Evolutionary conservation across 2,888 invertebrate genomes (phyloP), one percentile per base, ranked within the genome.

Genomic region (Drosophila setosimentum): DNA sequence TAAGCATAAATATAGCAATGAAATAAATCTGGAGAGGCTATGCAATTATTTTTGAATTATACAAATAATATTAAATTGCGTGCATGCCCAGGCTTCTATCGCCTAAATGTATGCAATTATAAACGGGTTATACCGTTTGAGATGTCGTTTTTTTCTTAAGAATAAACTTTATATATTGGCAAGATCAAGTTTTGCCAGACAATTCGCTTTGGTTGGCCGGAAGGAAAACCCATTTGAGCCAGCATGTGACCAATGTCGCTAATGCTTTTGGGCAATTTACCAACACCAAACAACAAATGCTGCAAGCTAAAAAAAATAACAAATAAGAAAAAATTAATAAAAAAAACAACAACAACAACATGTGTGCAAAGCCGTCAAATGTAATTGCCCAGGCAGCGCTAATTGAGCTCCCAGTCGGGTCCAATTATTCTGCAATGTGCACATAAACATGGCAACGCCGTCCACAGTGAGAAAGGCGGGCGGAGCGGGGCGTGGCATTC

Each of bases 381-480:
- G 82, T 88, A 88, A 85, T 85, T 85, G 86, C 80, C 76, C 65
- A 61, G 82, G 72, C 83, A 66, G 59, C 78, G 85, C 87, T 83
- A 88, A 88, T 86, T 79, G 79, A 86, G 86, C 77, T 80, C 76
- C 75, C 84, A 86, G 87, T 85, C 83, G 83, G 68, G 71, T 73
- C 83, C 83, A 87, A 87, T 87, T 87, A 89, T 89, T 87, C 83
- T 85, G 83, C 87, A 86, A 87, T 87, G 84, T 80, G 82, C 72
- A 77, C 71, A 74, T 53, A 80, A 73, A 66, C 76, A 68, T 72
- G 71, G 73, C 71, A 71, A 42, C 42, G 73, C 40, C 35, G 54
- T 54, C 53, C 54, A 62, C 58, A 50, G 73, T 76, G 82, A 68
- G 78, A 82, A 73, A 77, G 63, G 59, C 73, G 73, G 73, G 64